These are phyloP conservation scores for Drosophila borealis DNA, from an alignment of 2,888 invertebrate genomes.

Conservation along the genomic window DNA sequence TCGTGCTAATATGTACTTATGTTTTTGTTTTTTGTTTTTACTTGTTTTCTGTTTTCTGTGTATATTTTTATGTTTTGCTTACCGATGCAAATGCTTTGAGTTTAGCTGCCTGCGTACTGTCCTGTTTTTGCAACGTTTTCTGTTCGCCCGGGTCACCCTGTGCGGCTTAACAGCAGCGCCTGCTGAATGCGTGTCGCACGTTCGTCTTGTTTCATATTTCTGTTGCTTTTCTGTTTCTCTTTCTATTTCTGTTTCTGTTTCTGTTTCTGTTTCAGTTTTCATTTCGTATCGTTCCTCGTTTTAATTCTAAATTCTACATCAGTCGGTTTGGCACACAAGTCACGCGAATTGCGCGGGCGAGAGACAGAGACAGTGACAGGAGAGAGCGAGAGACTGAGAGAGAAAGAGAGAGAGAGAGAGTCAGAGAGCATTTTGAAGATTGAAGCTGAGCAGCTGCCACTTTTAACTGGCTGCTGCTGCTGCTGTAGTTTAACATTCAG, in stretches of 20 bases:
- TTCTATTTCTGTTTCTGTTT: conserved; percentile 11
- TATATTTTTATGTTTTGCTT: not conserved
- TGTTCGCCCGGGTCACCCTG: conserved; percentile 25
- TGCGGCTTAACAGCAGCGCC: conserved; percentile 3
- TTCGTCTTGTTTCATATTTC: conserved; percentile 47
- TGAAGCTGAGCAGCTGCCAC: not conserved
- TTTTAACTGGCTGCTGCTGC: conserved; percentile 1
- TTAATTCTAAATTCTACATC: conserved; percentile 82
- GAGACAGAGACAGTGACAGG: conserved; percentile 17
- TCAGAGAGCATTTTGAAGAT: not conserved
- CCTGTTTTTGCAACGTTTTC: conserved; percentile 2
- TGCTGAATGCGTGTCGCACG: conserved; percentile 18
- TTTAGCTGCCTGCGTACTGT: conserved; percentile 25
- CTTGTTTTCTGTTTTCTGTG: not conserved
- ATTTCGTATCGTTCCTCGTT: conserved; percentile 44
- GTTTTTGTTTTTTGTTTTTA: conserved; percentile 20
- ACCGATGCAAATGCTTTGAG: conserved; percentile 4
- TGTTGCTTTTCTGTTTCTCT: not conserved
- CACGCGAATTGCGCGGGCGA: conserved; percentile 66
- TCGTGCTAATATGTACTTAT: conserved; percentile 51
- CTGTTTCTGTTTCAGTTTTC: not conserved
- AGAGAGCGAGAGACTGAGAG: conserved; percentile 4
- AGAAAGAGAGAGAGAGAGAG: not conserved
- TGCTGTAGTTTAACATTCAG: too few species aligned
- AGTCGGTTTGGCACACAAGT: conserved; percentile 85